Conservation (phyloP, 2,888 invertebrate genomes). For the Dryomyza anilis region DNA sequence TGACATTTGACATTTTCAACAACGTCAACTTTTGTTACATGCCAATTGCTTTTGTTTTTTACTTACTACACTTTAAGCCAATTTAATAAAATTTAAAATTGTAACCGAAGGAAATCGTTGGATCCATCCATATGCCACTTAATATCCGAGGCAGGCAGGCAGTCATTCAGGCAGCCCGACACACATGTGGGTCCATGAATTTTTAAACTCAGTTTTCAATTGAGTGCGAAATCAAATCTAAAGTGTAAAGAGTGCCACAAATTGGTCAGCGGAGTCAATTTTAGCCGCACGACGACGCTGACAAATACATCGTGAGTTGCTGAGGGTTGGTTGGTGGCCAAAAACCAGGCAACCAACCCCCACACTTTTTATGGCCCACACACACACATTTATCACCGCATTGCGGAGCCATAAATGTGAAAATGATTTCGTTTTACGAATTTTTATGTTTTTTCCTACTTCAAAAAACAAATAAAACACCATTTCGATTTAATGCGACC, state of each 20-base stretch:
- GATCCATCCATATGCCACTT: too few relatives aligned
- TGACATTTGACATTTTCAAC: conserved; percentile 1
- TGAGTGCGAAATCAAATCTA: conserved; percentile 58
- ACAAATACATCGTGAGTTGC: not conserved
- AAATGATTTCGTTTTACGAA: not conserved
- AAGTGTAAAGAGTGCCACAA: conserved; percentile 12
- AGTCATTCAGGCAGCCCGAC: not conserved
- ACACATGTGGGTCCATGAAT: conserved; percentile 25
- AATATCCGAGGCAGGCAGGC: too few relatives aligned
- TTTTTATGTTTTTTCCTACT: not conserved
- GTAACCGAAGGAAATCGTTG: too few relatives aligned
- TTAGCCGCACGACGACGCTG: not conserved
- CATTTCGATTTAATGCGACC: conserved; percentile 48
- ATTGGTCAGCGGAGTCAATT: conserved; percentile 10
- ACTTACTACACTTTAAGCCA: not conserved
- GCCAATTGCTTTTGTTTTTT: not conserved
- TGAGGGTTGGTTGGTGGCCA: not conserved
- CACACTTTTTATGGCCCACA: conserved; percentile 11
- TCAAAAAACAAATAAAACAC: too few relatives aligned
- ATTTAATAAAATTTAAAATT: not conserved
- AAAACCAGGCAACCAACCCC: not conserved
- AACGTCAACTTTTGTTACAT: not conserved
- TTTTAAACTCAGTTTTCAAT: conserved; percentile 43
- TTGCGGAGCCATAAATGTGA: conserved; percentile 10
- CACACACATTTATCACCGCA: not conserved